These are phyloP conservation scores for Apeltes quadracus DNA, from an alignment of 2,113 vertebrate species.

Conservation along the genomic window DNA sequence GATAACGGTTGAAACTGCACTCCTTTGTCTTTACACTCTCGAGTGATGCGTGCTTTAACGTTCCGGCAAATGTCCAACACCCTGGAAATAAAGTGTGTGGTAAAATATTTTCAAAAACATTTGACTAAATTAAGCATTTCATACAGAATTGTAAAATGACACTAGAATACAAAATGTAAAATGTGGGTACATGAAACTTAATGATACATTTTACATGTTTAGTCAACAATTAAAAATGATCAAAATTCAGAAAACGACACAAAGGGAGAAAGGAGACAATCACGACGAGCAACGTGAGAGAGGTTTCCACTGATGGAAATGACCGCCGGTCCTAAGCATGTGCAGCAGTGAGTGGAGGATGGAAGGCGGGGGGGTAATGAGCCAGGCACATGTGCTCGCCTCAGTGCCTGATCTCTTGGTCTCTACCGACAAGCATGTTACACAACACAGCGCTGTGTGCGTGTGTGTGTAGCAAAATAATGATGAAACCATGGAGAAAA, in stretches of 20 bases:
- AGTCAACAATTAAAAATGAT: slow-evolving; percentile 9
- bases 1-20: slow-evolving; percentile 94
- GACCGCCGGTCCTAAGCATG: slow-evolving; percentile 71
- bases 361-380: slow-evolving; percentile 76
- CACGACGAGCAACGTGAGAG: slow-evolving; percentile 54
- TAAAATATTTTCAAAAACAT: no score
- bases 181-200: background rate
- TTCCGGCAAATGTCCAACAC: slow-evolving; percentile 97
- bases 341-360: slow-evolving; percentile 74
- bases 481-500: slow-evolving; percentile 51
- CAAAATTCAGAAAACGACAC: slow-evolving; percentile 19
- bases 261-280: slow-evolving; percentile 40
- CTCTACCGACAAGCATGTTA: slow-evolving; percentile 73
- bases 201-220: background rate
- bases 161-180: background rate
- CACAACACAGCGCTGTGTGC: slow-evolving; percentile 60
- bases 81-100: slow-evolving; percentile 71
- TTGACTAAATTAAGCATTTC: background rate
- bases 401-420: slow-evolving; percentile 76
- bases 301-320: slow-evolving; percentile 72
- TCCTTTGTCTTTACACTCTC: slow-evolving; percentile 95
- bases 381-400: slow-evolving; percentile 74
- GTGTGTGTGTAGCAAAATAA: slow-evolving; percentile 22
- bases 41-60: slow-evolving; percentile 92
- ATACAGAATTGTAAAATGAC: background rate